Base-by-base conservation (phyloP, 2,113 vertebrate genomes). In the Leucopsar rothschildi region DNA sequence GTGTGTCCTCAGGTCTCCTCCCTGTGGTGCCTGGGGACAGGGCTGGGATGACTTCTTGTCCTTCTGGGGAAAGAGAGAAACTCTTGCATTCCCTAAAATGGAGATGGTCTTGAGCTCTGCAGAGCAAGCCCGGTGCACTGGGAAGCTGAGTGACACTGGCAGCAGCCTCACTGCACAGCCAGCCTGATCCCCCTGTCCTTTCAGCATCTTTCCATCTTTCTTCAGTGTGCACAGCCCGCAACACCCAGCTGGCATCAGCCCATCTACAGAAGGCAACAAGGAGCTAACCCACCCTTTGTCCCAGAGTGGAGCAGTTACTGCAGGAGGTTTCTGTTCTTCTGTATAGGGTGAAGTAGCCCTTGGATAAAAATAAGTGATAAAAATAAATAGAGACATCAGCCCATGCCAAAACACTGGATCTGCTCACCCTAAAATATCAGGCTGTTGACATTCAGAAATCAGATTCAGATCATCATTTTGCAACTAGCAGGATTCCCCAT, bases 1-100 rank as follows among this genome's bases (percentile, higher is more conserved):
- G 49, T 50, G 66, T 79, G 78, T 96, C 94, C 95, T 96, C 93
- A 89, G 72, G 49, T 93, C 81, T 96, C 86, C 95, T 96, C 91
- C 95, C 82, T 12, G 42, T 12, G 39, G 78, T 70, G 86, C 82
- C 81, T 20, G 39, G 81, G 45, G 85, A 91, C 57, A 40, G 53
- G 69, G 82, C 80, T 85, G 84, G 45, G 53, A 68, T 11, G 20
- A 68, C 73, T 95, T 84, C 64, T 93, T 52, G 45, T 76, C 45
- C 70, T 75, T 50, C 68, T 71, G 29, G 5, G 64, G 52, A 10
- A 73, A 77, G 80, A 94, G 72, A 60, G 18, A 65, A 78, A 39
- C 6, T 64, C 40, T 53, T 33, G 20, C 13, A 17, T 71, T 95
- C 61, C 69, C 53, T 75, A 92, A 93, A 89, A 91, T 35, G 53